Percentiles rank a stretch among this genome's conserved stretches.
Conservation (phyloP, 1,140 invertebrate genomes). For the Hycleus cichorii region DNA sequence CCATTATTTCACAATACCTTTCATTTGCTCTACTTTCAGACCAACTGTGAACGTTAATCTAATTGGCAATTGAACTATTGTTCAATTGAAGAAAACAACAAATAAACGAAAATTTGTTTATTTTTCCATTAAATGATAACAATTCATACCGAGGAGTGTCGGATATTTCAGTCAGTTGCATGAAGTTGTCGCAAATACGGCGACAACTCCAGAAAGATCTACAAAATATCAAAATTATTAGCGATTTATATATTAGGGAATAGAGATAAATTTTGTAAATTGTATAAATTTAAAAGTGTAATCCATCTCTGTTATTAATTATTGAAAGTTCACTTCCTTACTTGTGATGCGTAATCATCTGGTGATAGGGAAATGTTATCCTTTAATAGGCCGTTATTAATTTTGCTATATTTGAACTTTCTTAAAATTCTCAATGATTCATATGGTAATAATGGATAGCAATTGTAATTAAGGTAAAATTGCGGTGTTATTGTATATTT, state of each 20-base stretch:
- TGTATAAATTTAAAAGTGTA: no score
- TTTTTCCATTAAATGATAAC: no score
- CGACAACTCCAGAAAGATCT: slow-evolving; percentile 13
- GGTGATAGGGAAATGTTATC: background rate
- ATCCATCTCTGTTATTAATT: background rate
- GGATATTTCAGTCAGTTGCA: slow-evolving; percentile 1
- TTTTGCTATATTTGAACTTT: slow-evolving; percentile 5
- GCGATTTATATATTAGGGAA: background rate
- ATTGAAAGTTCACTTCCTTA: background rate
- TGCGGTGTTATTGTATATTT: background rate
- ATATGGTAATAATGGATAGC: slow-evolving; percentile 7
- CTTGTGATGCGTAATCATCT: slow-evolving; percentile 2
- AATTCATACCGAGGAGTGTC: no score
- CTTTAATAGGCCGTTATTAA: background rate
- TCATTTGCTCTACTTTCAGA: slow-evolving; percentile 12
- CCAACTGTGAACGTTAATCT: background rate
- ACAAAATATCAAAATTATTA: slow-evolving; percentile 3
- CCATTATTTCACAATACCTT: slow-evolving; percentile 11
- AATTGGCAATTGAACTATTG: no score
- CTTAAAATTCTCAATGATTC: slow-evolving; percentile 6
- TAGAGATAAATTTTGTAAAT: background rate
- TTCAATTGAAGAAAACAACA: no score
- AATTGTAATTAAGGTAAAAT: background rate
- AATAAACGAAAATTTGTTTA: no score
- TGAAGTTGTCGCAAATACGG: slow-evolving; percentile 11